A percentile compares a stretch with the other conserved stretches of the same genome.
Conservation (phyloP, 1,140 invertebrate species). For the Xylocopa sonorina region DNA sequence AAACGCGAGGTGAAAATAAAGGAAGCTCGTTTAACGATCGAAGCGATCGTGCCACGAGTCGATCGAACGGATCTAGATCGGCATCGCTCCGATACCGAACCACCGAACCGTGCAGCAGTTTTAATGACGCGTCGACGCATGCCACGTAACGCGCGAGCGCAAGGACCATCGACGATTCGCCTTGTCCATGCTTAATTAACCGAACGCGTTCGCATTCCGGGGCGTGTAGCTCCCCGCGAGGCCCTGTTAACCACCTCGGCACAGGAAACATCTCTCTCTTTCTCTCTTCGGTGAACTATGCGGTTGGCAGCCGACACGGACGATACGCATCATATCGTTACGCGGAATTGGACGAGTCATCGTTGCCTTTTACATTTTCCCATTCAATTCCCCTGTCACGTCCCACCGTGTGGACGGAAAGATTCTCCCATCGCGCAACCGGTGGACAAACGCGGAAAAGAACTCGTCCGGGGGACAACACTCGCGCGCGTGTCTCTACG, state of each 20-base stretch:
- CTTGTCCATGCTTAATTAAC: constrained; percentile 56
- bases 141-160: constrained; percentile 8
- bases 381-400: too few species aligned
- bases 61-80: constrained; percentile 53
- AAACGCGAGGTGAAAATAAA: background rate
- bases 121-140: constrained; percentile 31
- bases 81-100: constrained; percentile 14
- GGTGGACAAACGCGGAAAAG: too few species aligned
- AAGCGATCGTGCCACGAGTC: constrained; percentile 10
- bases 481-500: too few species aligned
- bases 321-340: too few species aligned
- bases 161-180: constrained; percentile 30
- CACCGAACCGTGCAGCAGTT: constrained; percentile 55
- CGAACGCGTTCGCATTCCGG: constrained; percentile 38
- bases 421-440: too few species aligned
- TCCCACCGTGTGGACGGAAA: too few species aligned
- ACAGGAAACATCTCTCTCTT: constrained; percentile 9
- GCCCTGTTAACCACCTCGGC: background rate
- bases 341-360: too few species aligned
- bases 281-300: too few species aligned
- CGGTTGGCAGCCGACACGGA: too few species aligned
- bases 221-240: constrained; percentile 8
- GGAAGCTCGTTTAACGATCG: constrained; percentile 22
- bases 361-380: too few species aligned
- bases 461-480: too few species aligned